Evolutionary conservation across 2,888 invertebrate species (phyloP), one percentile per base, ranked within the genome.

Genomic region (Halocaridina rubra): DNA sequence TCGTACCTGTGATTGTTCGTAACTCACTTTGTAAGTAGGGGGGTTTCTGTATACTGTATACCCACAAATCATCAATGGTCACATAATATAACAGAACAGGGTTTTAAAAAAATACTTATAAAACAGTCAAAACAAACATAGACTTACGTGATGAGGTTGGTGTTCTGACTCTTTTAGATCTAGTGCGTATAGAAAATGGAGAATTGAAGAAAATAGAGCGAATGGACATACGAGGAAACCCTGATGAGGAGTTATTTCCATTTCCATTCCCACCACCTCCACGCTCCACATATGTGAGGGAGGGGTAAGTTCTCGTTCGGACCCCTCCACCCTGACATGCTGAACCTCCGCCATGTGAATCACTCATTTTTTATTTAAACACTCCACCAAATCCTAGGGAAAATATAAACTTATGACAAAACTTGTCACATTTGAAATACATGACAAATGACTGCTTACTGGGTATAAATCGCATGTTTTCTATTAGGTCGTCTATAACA

Each of bases 161-260:
- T 16, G 80, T 80, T 19, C 87, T 80, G n/a, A 82, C 82, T 64
- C 85, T 82, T 30, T 85, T 81, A 27, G 87, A 69, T 59, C 81
- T 81, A 30, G 80, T 76, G 13, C 87, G 85, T 19, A 81, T 74
- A n/a, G 85, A 80, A 67, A 87, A 87, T 16, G 87, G 87, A 71
- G 82, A 82, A 57, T 85, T 87, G 80, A 85, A 71, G 64, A 87
- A 59, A 29, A 87, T 76, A 7, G 87, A 87, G 8, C 87, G 79
- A 32, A 87, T 80, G 22, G 87, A 85, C 82, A 87, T 76, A 46
- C 87, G 76, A 8, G 87, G 87, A 64, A 87, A 87, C 7, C 84
- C 84, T 0, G 79, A 84, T 0, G 84, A 32, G 24, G 82, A 84
- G 29, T 33, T 69, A 30, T 67, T 46, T 10, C 79, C 71, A 57